phyloP scores from a whole-genome alignment of 2,797 vertebrate genomes.

The Sitta carolinensis region DNA sequence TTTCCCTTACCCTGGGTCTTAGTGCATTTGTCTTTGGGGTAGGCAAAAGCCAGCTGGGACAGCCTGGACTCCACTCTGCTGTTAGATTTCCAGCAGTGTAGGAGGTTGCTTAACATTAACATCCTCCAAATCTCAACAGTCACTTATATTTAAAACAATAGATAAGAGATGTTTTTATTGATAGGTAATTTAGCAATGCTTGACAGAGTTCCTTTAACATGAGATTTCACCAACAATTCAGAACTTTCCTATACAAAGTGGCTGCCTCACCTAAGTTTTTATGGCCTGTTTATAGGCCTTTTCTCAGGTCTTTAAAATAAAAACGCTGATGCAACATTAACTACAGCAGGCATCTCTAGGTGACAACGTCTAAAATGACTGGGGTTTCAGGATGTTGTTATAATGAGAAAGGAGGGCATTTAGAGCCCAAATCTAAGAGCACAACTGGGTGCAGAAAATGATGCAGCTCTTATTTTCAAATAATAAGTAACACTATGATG shows the following conservation, averaged over 20 bases:
- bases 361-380: conserved; percentile 71
- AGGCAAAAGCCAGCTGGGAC: not conserved
- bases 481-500: not conserved
- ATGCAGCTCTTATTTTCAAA: conserved; percentile 38
- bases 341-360: conserved; percentile 28
- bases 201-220: not conserved
- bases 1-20: not conserved
- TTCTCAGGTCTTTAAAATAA: not conserved
- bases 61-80: not conserved
- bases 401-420: conserved; percentile 68
- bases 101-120: not conserved
- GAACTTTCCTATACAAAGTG: not conserved
- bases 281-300: not conserved
- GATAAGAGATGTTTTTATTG: not conserved
- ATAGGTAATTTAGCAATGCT: not conserved
- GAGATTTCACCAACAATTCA: not conserved
- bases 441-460: conserved; percentile 60
- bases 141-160: not conserved
- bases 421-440: conserved; percentile 73
- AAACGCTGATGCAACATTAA: conserved; percentile 65
- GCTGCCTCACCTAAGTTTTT: not conserved
- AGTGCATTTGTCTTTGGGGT: not conserved
- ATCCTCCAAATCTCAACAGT: not conserved
- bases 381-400: conserved; percentile 57
- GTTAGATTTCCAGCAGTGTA: not conserved